These are phyloP conservation scores for Lithophane socia DNA, from an alignment of 2,888 invertebrate species.

Conservation along the genomic window DNA sequence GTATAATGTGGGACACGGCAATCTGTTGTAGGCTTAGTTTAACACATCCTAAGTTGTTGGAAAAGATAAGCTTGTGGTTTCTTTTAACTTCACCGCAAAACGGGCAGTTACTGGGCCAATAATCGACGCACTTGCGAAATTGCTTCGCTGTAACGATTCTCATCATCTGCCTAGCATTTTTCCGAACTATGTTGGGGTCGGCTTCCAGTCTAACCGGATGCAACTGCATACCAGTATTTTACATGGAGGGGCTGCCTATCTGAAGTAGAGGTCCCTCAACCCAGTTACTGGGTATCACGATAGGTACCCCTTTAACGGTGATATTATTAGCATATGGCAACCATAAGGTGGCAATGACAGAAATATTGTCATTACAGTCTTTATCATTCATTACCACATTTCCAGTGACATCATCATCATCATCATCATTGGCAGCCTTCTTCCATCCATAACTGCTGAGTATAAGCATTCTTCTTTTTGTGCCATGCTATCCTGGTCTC, in stretches of 20 bases:
- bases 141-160: neutral
- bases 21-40: conserved; percentile 19
- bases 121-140: conserved; percentile 19
- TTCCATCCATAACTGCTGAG: neutral
- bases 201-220: too few relatives aligned
- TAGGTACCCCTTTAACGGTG: neutral
- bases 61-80: conserved; percentile 22
- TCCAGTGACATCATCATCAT: neutral
- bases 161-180: too few relatives aligned
- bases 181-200: too few relatives aligned
- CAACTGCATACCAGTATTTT: too few relatives aligned
- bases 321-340: conserved; percentile 1
- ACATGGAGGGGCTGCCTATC: too few relatives aligned
- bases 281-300: too few relatives aligned
- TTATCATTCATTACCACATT: neutral
- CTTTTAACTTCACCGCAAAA: conserved; percentile 39
- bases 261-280: too few relatives aligned
- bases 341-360: neutral
- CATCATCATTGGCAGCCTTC: neutral
- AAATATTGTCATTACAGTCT: neutral
- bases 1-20: conserved; percentile 42
- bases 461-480: neutral
- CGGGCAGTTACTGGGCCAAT: conserved; percentile 23
- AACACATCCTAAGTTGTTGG: conserved; percentile 27
- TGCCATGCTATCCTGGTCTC: neutral